Percentiles rank a stretch among this genome's conserved stretches.
phyloP scores from a whole-genome alignment of 1,140 invertebrate genomes.

The Coenobita brevimanus region DNA sequence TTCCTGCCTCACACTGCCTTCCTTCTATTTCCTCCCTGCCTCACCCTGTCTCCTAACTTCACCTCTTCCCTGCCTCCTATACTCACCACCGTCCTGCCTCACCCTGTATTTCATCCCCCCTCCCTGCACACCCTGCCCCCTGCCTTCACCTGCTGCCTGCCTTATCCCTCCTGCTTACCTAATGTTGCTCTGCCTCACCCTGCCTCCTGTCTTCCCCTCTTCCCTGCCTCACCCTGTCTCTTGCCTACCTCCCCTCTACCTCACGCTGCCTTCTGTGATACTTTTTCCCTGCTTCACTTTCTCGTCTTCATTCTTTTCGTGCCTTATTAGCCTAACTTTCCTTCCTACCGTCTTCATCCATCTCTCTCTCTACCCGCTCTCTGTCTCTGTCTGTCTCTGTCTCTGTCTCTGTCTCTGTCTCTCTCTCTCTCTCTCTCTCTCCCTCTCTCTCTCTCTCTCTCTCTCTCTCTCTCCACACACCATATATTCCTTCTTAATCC shows the following conservation, averaged over 20 bases:
- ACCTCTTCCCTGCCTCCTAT: neutral
- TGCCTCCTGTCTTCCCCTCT: neutral
- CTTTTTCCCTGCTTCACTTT: neutral
- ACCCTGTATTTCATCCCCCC: neutral
- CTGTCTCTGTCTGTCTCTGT: neutral
- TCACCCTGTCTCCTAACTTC: neutral
- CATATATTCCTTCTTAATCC: too few species aligned
- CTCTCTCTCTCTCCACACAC: too few species aligned
- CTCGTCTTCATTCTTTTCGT: neutral
- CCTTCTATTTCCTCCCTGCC: neutral
- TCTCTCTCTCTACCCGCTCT: too few species aligned
- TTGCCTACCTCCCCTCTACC: neutral
- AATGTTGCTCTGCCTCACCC: neutral
- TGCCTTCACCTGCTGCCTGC: neutral
- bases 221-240: neutral
- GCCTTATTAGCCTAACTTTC: too few species aligned
- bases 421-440: slow-evolving; percentile 22
- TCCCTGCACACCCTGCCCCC: neutral
- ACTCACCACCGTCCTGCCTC: neutral
- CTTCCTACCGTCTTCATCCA: too few species aligned
- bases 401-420: slow-evolving; percentile 1
- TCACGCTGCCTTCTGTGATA: neutral
- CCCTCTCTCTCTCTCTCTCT: neutral
- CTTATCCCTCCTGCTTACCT: neutral
- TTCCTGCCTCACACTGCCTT: neutral